Evolutionary conservation across 2,797 vertebrate species (phyloP).

Genomic region (Monodelphis domestica): DNA sequence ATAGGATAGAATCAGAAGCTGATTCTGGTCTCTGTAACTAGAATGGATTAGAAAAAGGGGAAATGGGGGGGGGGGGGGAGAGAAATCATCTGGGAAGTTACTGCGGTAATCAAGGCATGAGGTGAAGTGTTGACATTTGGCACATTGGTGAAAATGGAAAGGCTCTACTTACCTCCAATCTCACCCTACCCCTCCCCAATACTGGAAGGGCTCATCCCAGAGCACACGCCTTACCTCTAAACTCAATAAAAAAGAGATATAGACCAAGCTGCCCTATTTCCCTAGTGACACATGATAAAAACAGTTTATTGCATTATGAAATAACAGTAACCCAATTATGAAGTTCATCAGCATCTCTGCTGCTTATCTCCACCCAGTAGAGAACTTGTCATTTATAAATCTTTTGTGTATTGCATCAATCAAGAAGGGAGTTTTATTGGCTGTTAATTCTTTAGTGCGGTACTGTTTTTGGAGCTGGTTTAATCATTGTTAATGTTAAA

Average conservation of each 20-base stretch:
- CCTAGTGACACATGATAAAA: background rate
- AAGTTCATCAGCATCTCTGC: background rate
- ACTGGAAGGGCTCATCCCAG: background rate
- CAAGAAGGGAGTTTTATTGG: constrained; percentile 26
- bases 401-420: constrained; percentile 11
- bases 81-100: fast-evolving
- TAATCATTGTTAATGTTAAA: constrained; percentile 81
- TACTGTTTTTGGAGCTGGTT: constrained; percentile 72
- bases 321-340: background rate
- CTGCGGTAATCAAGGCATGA: too few species aligned
- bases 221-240: background rate
- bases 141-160: too few species aligned
- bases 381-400: constrained; percentile 50
- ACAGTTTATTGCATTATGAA: background rate
- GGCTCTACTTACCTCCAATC: fast-evolving
- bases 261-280: too few species aligned
- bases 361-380: background rate
- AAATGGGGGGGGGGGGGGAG: fast-evolving
- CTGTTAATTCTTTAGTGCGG: constrained; percentile 27
- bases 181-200: background rate
- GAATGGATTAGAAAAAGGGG: background rate
- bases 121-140: background rate
- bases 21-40: fast-evolving
- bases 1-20: background rate
- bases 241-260: background rate